A percentile compares a stretch with the other conserved stretches of the same genome.
phyloP scores from a whole-genome alignment of 2,888 invertebrate genomes.

The Dinocampus coccinellae region DNA sequence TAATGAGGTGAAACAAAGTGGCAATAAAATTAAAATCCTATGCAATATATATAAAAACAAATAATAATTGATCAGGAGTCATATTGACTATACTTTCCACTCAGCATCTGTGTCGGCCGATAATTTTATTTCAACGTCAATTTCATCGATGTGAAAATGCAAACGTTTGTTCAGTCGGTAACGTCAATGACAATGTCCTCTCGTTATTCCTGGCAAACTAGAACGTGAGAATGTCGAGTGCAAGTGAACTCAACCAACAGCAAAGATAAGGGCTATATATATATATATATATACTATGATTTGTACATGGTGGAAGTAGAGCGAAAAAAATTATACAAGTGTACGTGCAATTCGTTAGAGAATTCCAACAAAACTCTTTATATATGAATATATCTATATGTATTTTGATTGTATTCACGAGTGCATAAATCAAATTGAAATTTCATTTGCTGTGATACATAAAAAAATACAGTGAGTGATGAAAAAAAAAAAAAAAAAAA shows the following conservation, averaged over 20 bases:
- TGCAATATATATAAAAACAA: background rate
- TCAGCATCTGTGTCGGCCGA: background rate
- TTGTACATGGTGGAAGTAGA: background rate
- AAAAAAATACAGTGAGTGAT: no score
- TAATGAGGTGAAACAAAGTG: no score
- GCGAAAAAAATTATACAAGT: background rate
- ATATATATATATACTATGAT: background rate
- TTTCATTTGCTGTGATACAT: background rate
- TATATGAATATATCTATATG: background rate
- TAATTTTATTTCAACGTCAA: background rate
- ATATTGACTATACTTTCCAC: background rate
- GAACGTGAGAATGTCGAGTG: constrained; percentile 12
- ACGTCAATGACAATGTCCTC: constrained; percentile 39
- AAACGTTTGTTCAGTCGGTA: constrained; percentile 47
- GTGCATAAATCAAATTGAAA: background rate
- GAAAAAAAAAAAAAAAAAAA: background rate
- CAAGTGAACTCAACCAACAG: constrained; percentile 23
- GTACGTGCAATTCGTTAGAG: background rate
- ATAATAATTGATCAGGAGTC: background rate
- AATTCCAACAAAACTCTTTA: background rate
- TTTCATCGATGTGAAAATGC: constrained; percentile 33
- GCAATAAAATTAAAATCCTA: no score
- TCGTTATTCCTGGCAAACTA: constrained; percentile 26
- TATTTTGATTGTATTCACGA: constrained; percentile 23
- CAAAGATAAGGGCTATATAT: constrained; percentile 15